Evolutionary conservation across 2,113 vertebrate species (phyloP), one percentile per base, ranked within the genome.

Genomic region (Syrrhaptes paradoxus): DNA sequence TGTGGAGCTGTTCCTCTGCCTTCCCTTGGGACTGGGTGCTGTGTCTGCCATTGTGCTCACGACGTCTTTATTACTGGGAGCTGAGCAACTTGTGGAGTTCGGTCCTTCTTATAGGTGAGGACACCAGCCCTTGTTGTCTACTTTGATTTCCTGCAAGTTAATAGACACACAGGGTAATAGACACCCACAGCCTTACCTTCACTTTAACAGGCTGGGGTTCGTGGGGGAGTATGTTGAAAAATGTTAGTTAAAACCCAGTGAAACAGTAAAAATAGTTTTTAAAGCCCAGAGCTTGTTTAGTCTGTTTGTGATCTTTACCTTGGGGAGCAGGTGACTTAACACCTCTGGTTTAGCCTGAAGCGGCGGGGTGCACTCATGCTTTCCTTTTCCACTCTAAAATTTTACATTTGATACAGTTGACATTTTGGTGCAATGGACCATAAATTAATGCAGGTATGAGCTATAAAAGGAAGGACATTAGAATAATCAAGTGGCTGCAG

Each of bases 381-480:
- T 91, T 90, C 67, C 38, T 82, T 73, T 62, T 85, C 71, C 59
- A 25, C 75, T 80, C 43, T 95, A 93, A 90, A 94, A 78, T 93
- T 88, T 94, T 92, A 84, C 85, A 21, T 63, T 87, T 87, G 66
- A 61, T 90, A 54, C 49, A 88, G 79, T 26, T 97, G 90, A 90
- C 70, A 83, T 87, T 96, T 96, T 92, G 62, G 59, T 92, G 76
- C 76, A 93, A 49, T 45, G 55, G 85, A 76, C 91, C 86, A 87
- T 92, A 96, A 95, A 95, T 93, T 93, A 93, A 83, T 85, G 46
- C 26, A 73, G 61, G 19, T 75, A 62, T 59, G 73, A 82, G 34
- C 86, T 85, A 36, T 96, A 92, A 96, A 96, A 93, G 29, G 63
- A 89, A 95, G 63, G 80, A 77, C 73, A 62, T 95, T 81, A 91